These are phyloP conservation scores for Pachyrhynchus sulphureomaculatus DNA, from an alignment of 1,140 invertebrate species.

Conservation along the genomic window DNA sequence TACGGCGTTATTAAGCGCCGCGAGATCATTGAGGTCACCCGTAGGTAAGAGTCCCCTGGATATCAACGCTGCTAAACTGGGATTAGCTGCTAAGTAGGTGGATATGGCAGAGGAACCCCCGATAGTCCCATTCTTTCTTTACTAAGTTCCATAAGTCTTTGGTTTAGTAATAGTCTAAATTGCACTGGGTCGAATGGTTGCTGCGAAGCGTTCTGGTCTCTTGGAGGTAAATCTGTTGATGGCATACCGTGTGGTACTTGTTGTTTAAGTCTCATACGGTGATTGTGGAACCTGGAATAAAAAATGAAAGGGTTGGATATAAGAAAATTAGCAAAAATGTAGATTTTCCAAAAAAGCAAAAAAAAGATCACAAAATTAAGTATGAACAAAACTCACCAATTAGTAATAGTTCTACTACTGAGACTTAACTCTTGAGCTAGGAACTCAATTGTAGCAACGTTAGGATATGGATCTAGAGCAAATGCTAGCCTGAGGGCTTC, in stretches of 20 bases:
- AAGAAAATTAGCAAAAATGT: not conserved
- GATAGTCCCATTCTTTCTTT: constrained; percentile 76
- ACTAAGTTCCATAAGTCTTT: constrained; percentile 81
- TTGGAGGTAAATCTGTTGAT: constrained; percentile 67
- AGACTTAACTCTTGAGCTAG: constrained; percentile 87
- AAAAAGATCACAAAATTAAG: too few species aligned
- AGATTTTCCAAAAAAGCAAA: not conserved
- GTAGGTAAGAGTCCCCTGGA: constrained; percentile 62
- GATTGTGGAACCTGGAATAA: constrained; percentile 71
- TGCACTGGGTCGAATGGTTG: constrained; percentile 86
- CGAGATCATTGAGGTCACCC: constrained; percentile 53
- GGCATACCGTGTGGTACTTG: constrained; percentile 73
- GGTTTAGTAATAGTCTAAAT: constrained; percentile 83
- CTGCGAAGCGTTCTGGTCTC: constrained; percentile 61
- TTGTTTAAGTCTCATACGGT: constrained; percentile 96
- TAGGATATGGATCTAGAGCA: constrained; percentile 93
- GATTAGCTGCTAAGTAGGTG: constrained; percentile 72
- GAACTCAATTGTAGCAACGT: constrained; percentile 92
- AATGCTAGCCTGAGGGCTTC: constrained; percentile 93
- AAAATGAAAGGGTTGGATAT: not conserved
- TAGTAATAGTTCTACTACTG: constrained; percentile 94
- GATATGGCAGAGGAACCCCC: constrained; percentile 71
- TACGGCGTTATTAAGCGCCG: constrained; percentile 60
- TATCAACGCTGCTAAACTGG: constrained; percentile 70
- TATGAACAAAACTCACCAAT: constrained; percentile 75